These are phyloP conservation scores for Anthopleura xanthogrammica DNA, from an alignment of 92 coral and sea anemone genomes.

Conservation along the genomic window DNA sequence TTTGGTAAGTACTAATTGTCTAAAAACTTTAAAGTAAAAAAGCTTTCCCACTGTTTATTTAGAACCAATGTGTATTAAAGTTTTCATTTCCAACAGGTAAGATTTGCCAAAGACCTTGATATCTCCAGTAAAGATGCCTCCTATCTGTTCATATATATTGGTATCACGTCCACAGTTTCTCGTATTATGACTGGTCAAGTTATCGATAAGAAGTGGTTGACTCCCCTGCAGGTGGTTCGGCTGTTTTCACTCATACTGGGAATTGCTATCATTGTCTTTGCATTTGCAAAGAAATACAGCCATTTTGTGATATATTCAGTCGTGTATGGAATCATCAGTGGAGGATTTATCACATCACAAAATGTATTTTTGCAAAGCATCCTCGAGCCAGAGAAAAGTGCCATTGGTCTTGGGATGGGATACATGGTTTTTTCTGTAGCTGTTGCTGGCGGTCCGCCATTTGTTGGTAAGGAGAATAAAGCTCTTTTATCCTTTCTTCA, in stretches of 20 bases:
- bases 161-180: conserved; percentile 17
- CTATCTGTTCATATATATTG: conserved; percentile 27
- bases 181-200: conserved; percentile 13
- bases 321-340: conserved; percentile 15
- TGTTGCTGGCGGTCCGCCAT: conserved; percentile 24
- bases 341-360: conserved; percentile 22
- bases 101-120: conserved; percentile 30
- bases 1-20: conserved; percentile 7
- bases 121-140: conserved; percentile 35
- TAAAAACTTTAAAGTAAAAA: no score
- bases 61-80: neutral
- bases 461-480: conserved; percentile 19
- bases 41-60: neutral
- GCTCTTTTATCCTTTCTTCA: no score
- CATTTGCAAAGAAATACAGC: conserved; percentile 4
- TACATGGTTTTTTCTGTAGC: conserved; percentile 12
- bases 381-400: conserved; percentile 15
- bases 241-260: conserved; percentile 10
- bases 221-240: conserved; percentile 21
- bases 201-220: conserved; percentile 22
- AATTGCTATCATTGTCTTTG: neutral
- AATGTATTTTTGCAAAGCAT: conserved; percentile 11
- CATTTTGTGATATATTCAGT: conserved; percentile 25
- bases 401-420: conserved; percentile 38
- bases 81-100: neutral